A percentile compares a stretch with the other conserved stretches of the same genome.
These are phyloP conservation scores for Peromyscus attwateri DNA, from an alignment of 2,797 vertebrate species.

Conservation along the genomic window DNA sequence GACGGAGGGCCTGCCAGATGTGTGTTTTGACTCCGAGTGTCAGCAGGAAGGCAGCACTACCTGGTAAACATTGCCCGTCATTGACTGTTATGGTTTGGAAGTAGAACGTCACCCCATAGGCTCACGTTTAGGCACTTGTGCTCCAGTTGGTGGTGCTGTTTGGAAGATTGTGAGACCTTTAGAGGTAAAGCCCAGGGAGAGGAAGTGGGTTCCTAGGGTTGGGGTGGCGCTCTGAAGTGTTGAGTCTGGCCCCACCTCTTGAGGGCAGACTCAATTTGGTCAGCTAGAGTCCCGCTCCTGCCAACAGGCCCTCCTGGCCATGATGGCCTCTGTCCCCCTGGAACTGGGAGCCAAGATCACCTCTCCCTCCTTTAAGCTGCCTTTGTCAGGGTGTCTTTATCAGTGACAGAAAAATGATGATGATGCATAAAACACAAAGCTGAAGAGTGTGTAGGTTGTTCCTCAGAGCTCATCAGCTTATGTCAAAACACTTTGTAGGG, in stretches of 20 bases:
- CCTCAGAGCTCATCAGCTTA: constrained; percentile 75
- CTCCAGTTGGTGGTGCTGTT: not conserved
- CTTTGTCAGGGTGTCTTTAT: not conserved
- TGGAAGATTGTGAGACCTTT: not conserved
- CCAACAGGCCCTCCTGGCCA: not conserved
- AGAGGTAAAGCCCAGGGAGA: not conserved
- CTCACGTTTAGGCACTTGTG: not conserved
- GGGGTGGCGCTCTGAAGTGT: not conserved
- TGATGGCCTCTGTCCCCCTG: not conserved
- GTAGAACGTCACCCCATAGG: not conserved
- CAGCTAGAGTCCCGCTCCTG: too few species aligned
- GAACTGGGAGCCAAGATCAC: not conserved
- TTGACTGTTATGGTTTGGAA: not conserved
- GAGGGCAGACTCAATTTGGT: not conserved
- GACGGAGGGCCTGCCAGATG: constrained; percentile 81
- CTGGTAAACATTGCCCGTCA: constrained; percentile 81
- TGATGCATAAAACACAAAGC: constrained; percentile 62
- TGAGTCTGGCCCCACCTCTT: not conserved
- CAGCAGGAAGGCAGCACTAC: constrained; percentile 79
- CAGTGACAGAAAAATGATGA: not conserved
- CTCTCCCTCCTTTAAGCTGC: not conserved
- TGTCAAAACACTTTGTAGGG: constrained; percentile 74
- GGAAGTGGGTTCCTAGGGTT: not conserved
- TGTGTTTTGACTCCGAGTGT: constrained; percentile 84
- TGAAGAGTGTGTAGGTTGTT: constrained; percentile 70